A percentile compares a stretch with the other conserved stretches of the same genome.
These are phyloP conservation scores for Leptodactylus fallax DNA, from an alignment of 2,797 vertebrate genomes.

Conservation along the genomic window DNA sequence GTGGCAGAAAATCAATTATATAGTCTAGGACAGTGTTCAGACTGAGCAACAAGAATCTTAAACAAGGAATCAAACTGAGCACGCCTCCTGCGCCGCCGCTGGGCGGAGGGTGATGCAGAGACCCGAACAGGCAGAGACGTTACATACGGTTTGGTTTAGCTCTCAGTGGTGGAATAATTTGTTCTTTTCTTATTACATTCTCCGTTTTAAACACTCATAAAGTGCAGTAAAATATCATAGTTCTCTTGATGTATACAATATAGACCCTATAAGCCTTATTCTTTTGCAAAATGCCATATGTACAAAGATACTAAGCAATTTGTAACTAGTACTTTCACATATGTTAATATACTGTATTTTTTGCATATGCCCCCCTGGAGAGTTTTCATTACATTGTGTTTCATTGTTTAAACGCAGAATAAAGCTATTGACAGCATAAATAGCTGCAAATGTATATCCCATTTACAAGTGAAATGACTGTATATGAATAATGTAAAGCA, in stretches of 20 bases:
- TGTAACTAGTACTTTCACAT: neutral
- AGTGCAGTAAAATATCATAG: neutral
- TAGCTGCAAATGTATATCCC: conserved; percentile 9
- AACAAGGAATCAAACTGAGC: no score
- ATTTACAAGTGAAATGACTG: conserved; percentile 31
- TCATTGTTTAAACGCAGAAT: neutral
- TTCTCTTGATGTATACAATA: neutral
- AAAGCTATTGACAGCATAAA: conserved; percentile 13
- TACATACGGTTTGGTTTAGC: no score
- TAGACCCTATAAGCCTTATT: neutral
- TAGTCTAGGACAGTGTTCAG: no score
- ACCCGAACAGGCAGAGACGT: no score
- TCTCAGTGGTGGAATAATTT: no score
- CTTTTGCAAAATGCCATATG: neutral
- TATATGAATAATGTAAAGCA: neutral
- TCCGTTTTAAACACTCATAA: no score
- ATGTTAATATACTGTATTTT: neutral
- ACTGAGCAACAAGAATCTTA: no score
- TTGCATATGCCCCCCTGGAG: neutral
- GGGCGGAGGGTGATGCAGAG: no score
- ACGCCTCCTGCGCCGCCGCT: no score
- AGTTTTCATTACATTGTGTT: neutral
- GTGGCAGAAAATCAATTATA: no score
- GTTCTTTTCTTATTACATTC: no score
- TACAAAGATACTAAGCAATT: neutral